A percentile compares a stretch with the other conserved stretches of the same genome.
These are phyloP conservation scores for Nycticryphes semicollaris DNA, from an alignment of 2,113 vertebrate species.

Conservation along the genomic window DNA sequence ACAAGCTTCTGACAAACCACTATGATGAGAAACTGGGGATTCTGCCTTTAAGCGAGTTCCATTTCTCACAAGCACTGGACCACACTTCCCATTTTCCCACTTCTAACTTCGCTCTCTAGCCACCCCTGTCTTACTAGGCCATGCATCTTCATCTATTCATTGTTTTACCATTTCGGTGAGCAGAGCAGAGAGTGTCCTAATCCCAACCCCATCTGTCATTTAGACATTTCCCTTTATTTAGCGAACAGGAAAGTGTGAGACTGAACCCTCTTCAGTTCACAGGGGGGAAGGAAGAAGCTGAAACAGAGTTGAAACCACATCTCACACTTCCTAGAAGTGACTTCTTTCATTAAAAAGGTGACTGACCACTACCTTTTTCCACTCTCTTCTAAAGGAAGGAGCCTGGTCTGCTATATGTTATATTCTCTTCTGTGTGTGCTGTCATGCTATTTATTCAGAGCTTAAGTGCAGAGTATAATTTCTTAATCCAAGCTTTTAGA, in stretches of 20 bases:
- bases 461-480: not conserved
- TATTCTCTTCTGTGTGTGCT: not conserved
- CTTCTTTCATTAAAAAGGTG: not conserved
- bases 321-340: not conserved
- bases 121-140: not conserved
- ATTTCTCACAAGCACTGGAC: not conserved
- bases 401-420: not conserved
- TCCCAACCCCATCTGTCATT: not conserved
- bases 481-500: not conserved
- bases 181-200: not conserved
- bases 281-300: not conserved
- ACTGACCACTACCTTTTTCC: not conserved
- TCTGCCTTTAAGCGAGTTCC: not conserved
- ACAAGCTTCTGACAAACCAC: not conserved
- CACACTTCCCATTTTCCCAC: not conserved
- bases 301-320: not conserved
- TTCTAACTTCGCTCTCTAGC: not conserved
- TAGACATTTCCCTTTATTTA: not conserved
- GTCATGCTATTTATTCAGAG: not conserved
- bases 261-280: not conserved
- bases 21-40: not conserved
- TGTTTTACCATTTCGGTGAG: not conserved
- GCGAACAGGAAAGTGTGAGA: not conserved
- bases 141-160: not conserved
- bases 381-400: not conserved